Evolutionary conservation across 2,888 invertebrate genomes (phyloP), one percentile per base, ranked within the genome.

Genomic region (Lepidonotus clava): DNA sequence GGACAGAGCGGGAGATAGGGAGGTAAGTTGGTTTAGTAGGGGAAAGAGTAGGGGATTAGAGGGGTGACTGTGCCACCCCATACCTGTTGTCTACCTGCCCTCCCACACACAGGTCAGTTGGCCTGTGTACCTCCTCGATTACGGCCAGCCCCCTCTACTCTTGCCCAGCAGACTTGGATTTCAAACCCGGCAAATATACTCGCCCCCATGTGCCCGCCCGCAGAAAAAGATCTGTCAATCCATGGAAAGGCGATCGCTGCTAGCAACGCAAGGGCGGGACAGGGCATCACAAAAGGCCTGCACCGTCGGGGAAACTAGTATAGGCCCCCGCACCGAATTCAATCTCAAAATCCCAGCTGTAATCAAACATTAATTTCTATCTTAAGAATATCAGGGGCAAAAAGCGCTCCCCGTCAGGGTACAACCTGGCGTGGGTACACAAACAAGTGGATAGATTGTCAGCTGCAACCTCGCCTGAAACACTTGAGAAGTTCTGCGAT

Each of bases 41-140:
- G 38, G 71, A 71, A 46, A 11, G n/a, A n/a, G n/a, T n/a, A n/a
- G 46, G 46, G 18, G 18, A 46, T 71, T 71, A 71, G 71, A 18
- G n/a, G 38, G 71, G 34, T 38, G 38, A 21, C 71, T 36, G 18
- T 71, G 71, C 34, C 38, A 71, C 71, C 34, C 38, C 71, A 71
- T 38, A 71, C 71, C 71, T 71, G 71, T 38, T 1, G 36, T 21
- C 38, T 38, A 71, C 71, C 71, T 71, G 71, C 38, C 36, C 71
- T 38, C 71, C 4, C 71, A n/a, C 34, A 14, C 71, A 71, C 71
- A 38, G 71, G 71, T 71, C 36, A 71, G 36, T 38, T 71, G 36
- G 38, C 71, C 71, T 71, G 71, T 71, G 38, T 61, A 71, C 71
- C 38, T 34, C 21, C 71, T 61, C 61, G 61, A 61, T 61, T 61